Evolutionary conservation across 2,797 vertebrate genomes (phyloP), one percentile per base, ranked within the genome.

Genomic region (Notolepis coatsorum): DNA sequence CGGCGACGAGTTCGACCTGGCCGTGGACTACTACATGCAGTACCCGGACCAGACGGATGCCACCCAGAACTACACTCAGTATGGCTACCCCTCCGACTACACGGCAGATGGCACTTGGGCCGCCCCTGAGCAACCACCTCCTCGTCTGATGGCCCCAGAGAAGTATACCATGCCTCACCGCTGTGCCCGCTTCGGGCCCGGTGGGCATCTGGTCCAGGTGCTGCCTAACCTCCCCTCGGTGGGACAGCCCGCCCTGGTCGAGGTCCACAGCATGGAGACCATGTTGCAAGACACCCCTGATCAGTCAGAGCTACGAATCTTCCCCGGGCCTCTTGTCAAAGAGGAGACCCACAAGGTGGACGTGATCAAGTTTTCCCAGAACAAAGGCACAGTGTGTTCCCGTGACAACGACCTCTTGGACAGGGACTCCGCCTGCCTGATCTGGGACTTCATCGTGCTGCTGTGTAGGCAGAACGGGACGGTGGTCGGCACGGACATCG

Each of bases 291-390:
- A 96, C 66, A 94, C 90, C 8, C 63, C 84, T 0, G 97, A 97
- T 68, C 97, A 98, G 84, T 89, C 95, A 64, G 96, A 97, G 68
- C 89, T 99, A 70, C 94, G 95, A 61, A 54, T 85, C 0, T 99
- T 99, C 76, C 97, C 98, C 0, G 98, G 98, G 31, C 98, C 98
- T 8, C 93, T 99, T 15, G 90, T 95, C 54, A 99, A 95, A 69
- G 95, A 96, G 65, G 97, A 99, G 60, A 99, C 98, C n/a, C 98
- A 99, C 70, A 99, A 99, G 87, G 97, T 99, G 73, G 98, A 99
- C 3, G 97, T 99, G 39, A 99, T 99, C 61, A 99, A 97, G 78
- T 99, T 98, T 88, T 94, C 97, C 65, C 96, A 98, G 79, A 97
- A 94, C 82, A 97, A 97, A 91, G 92, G 94, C 9, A 69, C 94